These are phyloP conservation scores for Amphipyra berbera DNA, from an alignment of 2,888 invertebrate species.

Conservation along the genomic window DNA sequence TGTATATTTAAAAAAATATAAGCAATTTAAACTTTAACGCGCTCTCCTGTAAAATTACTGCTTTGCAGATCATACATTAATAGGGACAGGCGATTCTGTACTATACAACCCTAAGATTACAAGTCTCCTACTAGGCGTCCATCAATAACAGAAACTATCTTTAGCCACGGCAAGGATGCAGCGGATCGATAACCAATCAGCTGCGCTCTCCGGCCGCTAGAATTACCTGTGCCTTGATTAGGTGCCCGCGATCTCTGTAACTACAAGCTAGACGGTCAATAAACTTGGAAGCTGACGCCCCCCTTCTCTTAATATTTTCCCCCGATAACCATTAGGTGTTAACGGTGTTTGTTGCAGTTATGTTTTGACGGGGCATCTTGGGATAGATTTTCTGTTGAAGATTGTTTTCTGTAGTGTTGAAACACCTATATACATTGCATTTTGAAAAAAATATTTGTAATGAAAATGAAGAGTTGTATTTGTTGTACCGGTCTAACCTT, in stretches of 20 bases:
- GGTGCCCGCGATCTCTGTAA: slow-evolving; percentile 74
- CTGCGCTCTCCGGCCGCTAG: slow-evolving; percentile 60
- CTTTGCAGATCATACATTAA: no score
- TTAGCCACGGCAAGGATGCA: slow-evolving; percentile 69
- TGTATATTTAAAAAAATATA: no score
- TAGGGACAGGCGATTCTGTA: no score
- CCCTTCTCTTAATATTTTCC: slow-evolving; percentile 46
- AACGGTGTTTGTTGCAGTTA: slow-evolving; percentile 18
- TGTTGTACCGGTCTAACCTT: no score
- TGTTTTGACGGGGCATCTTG: slow-evolving; percentile 27
- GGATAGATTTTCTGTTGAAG: slow-evolving; percentile 7
- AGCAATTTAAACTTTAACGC: no score
- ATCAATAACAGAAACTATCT: slow-evolving; percentile 72
- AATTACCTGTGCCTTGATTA: slow-evolving; percentile 83
- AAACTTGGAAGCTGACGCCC: slow-evolving; percentile 51
- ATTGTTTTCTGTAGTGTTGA: slow-evolving; percentile 10
- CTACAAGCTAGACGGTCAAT: slow-evolving; percentile 67
- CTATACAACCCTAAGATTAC: slow-evolving; percentile 21
- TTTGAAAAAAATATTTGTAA: no score
- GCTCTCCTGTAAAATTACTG: no score
- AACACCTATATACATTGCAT: no score
- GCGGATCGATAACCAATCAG: slow-evolving; percentile 87
- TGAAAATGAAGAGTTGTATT: no score
- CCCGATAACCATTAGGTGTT: slow-evolving; percentile 46
- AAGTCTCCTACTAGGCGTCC: slow-evolving; percentile 31